Conservation (phyloP, 2,113 vertebrate species). For the Mormoops blainvillei region DNA sequence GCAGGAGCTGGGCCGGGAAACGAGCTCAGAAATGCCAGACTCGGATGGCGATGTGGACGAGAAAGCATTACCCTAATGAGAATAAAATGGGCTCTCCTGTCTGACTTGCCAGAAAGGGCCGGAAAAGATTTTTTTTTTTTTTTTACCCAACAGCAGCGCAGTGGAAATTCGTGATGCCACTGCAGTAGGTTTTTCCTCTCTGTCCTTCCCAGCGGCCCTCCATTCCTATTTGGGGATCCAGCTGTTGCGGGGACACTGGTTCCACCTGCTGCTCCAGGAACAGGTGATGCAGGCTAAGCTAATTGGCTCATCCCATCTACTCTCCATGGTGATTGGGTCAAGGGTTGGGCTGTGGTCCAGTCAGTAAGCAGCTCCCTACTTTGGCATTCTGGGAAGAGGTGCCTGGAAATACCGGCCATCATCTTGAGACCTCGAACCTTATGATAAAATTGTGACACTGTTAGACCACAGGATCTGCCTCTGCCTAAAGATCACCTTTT, state of each 20-base stretch:
- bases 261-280: neutral
- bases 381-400: neutral
- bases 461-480: no score
- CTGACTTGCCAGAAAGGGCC: neutral
- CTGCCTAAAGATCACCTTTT: neutral
- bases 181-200: rapidly evolving
- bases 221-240: neutral
- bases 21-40: neutral
- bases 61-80: neutral
- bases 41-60: neutral
- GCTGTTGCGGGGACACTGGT: no score
- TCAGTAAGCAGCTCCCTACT: neutral
- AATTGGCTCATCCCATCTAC: rapidly evolving
- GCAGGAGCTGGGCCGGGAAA: neutral
- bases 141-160: neutral
- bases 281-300: neutral
- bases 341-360: neutral
- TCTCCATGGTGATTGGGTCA: neutral
- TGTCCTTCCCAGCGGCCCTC: neutral
- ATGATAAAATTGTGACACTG: rapidly evolving
- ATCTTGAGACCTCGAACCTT: neutral
- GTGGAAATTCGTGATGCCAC: neutral
- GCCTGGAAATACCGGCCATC: neutral
- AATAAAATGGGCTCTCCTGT: neutral
- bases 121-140: neutral